A percentile compares a stretch with the other conserved stretches of the same genome.
These are phyloP conservation scores for Hypsibius dujardini DNA, from an alignment of 1,140 invertebrate species.

Conservation along the genomic window DNA sequence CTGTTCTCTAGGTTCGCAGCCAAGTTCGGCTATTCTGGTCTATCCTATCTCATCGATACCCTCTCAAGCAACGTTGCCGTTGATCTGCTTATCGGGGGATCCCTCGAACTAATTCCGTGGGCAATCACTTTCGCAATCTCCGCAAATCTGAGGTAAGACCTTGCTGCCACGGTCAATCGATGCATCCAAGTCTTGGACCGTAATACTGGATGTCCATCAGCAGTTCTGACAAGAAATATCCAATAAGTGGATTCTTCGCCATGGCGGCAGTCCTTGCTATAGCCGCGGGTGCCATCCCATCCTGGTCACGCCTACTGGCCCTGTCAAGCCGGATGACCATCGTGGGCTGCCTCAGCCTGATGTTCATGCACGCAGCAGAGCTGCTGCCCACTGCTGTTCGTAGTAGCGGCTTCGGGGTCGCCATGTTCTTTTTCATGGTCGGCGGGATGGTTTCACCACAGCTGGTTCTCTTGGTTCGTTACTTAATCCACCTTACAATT, in stretches of 20 bases:
- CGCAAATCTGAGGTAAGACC: too few species aligned
- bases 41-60: not conserved
- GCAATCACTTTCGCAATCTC: too few species aligned
- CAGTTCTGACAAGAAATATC: slow-evolving; percentile 1
- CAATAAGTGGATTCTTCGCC: not conserved
- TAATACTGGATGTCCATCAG: too few species aligned
- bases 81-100: not conserved
- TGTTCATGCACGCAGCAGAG: not conserved
- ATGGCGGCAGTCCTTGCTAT: not conserved
- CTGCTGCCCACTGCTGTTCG: not conserved
- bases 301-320: not conserved
- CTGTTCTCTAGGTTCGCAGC: slow-evolving; percentile 1
- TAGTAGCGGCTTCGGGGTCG: not conserved
- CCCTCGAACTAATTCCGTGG: not conserved
- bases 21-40: not conserved
- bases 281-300: not conserved
- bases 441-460: not conserved
- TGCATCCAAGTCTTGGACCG: too few species aligned
- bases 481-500: too few species aligned
- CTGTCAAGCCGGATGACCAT: not conserved
- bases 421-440: not conserved
- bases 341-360: not conserved
- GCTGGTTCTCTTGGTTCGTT: too few species aligned
- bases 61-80: not conserved
- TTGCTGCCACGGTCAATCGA: too few species aligned